These are phyloP conservation scores for Mormyrus iriodes DNA, from an alignment of 2,113 vertebrate genomes.

Conservation along the genomic window DNA sequence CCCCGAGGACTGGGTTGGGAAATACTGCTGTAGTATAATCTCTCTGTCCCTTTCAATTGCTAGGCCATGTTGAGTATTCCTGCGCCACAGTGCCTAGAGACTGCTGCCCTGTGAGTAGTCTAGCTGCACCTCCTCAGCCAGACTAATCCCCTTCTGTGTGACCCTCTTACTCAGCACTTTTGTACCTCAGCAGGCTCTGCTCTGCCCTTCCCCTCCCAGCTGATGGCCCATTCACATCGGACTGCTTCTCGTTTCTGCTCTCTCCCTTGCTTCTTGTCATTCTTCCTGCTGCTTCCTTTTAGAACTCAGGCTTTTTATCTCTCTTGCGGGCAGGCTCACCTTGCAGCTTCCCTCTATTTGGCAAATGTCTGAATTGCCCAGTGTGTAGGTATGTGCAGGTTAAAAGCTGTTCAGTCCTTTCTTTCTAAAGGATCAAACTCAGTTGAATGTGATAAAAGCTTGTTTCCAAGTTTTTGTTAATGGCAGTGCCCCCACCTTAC, in stretches of 20 bases:
- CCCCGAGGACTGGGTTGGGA: neutral
- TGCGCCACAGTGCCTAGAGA: neutral
- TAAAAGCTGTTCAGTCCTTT: neutral
- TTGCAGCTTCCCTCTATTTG: neutral
- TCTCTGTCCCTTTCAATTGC: neutral
- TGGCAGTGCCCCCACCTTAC: neutral
- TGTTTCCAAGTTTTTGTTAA: neutral
- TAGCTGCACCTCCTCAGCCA: neutral
- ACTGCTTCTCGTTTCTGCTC: neutral
- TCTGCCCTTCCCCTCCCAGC: neutral
- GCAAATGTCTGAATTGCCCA: neutral
- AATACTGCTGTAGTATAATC: neutral
- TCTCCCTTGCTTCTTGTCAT: neutral
- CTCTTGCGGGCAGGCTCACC: neutral
- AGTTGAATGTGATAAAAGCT: neutral
- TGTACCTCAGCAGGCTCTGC: neutral
- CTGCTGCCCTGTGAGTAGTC: neutral
- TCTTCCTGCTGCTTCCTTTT: neutral
- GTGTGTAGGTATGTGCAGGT: neutral
- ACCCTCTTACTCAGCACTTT: slow-evolving; percentile 16
- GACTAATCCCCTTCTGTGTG: slow-evolving; percentile 1
- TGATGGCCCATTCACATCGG: neutral
- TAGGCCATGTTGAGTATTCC: neutral
- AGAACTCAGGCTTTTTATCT: neutral
- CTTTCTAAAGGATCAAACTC: neutral